These are phyloP conservation scores for Pardalotus punctatus DNA, from an alignment of 2,113 vertebrate genomes.

Conservation along the genomic window DNA sequence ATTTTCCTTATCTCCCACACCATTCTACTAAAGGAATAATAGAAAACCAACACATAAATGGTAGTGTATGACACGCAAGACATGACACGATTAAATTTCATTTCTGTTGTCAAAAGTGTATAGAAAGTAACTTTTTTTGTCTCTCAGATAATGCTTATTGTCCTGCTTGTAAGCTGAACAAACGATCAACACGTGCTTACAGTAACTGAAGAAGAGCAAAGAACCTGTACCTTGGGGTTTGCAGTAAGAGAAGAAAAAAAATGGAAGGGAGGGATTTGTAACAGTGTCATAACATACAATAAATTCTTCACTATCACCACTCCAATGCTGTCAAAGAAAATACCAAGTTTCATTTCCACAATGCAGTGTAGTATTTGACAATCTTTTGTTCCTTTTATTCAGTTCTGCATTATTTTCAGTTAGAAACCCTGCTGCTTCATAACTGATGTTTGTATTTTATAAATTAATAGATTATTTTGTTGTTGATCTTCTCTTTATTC, in stretches of 20 bases:
- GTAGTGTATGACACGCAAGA: neutral
- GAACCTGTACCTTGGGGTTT: neutral
- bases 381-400: neutral
- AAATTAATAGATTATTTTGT: neutral
- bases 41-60: neutral
- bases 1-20: neutral
- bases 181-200: rapidly evolving
- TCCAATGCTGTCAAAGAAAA: neutral
- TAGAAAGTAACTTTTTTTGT: neutral
- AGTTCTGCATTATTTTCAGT: neutral
- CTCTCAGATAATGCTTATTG: neutral
- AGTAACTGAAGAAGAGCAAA: neutral
- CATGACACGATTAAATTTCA: neutral
- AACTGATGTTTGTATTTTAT: neutral
- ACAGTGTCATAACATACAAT: neutral
- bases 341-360: neutral
- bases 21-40: neutral
- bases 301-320: neutral
- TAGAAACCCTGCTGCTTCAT: neutral
- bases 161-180: neutral
- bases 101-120: neutral
- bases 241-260: neutral
- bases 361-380: rapidly evolving
- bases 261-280: neutral
- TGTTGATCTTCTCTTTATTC: neutral